These are phyloP conservation scores for Hipposideros larvatus DNA, from an alignment of 2,797 vertebrate species.

Conservation along the genomic window DNA sequence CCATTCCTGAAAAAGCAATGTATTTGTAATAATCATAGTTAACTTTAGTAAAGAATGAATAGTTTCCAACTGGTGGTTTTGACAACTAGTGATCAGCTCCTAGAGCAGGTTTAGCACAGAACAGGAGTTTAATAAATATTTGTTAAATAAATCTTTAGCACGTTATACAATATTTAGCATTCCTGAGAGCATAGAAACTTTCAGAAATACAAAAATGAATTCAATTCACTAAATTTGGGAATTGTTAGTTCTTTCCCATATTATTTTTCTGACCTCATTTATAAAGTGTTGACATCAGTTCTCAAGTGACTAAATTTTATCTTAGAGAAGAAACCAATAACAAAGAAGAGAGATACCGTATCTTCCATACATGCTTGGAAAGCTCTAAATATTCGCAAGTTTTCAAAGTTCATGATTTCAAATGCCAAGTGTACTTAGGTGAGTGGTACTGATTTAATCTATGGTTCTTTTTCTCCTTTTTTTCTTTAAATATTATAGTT, in stretches of 20 bases:
- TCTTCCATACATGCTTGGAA: background rate
- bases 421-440: background rate
- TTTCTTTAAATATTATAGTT: background rate
- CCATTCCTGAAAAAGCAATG: background rate
- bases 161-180: background rate
- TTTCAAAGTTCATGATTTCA: background rate
- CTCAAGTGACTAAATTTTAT: slow-evolving; percentile 3
- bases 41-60: background rate
- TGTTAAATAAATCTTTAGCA: slow-evolving; percentile 26
- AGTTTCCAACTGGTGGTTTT: background rate
- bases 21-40: slow-evolving; percentile 25
- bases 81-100: background rate
- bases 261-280: slow-evolving; percentile 27
- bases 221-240: background rate
- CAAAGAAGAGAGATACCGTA: background rate
- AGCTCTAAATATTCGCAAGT: background rate
- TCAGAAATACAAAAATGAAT: slow-evolving; percentile 52
- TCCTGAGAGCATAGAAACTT: background rate
- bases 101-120: background rate
- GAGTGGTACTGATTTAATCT: background rate
- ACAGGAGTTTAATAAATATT: background rate
- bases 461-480: background rate
- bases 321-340: slow-evolving; percentile 50
- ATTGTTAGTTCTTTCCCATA: background rate
- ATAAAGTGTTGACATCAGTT: slow-evolving; percentile 6